These are phyloP conservation scores for Lepidurus arcticus DNA, from an alignment of 1,140 invertebrate genomes.

Conservation along the genomic window DNA sequence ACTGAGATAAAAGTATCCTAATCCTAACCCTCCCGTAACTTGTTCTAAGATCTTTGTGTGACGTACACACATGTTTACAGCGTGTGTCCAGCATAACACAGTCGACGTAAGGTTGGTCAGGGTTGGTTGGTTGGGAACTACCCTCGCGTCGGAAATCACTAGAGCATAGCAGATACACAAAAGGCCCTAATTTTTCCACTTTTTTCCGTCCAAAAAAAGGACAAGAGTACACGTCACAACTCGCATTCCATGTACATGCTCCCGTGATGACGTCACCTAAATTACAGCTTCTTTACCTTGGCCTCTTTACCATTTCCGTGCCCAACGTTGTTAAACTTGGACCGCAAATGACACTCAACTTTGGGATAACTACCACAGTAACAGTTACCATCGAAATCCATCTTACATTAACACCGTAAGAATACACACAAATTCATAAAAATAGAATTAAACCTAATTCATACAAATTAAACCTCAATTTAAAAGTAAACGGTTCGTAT, in stretches of 20 bases:
- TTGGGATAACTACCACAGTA: no score
- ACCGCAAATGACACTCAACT: no score
- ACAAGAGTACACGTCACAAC: neutral
- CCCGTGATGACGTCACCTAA: neutral
- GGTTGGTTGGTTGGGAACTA: constrained; percentile 9
- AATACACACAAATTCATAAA: no score
- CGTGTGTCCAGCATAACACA: constrained; percentile 7
- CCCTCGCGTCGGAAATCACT: neutral
- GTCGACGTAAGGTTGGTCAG: neutral
- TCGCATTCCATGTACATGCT: neutral
- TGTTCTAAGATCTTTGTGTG: no score
- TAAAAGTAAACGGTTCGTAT: no score
- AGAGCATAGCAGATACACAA: neutral
- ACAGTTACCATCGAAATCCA: no score
- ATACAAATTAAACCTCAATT: no score
- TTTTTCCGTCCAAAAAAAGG: neutral
- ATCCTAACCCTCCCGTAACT: no score
- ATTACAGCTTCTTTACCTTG: neutral
- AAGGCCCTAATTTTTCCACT: neutral
- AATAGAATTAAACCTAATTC: no score
- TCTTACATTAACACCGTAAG: no score
- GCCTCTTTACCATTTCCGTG: neutral
- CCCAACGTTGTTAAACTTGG: no score
- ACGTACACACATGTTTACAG: neutral
- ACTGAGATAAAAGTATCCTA: neutral